phyloP scores from a whole-genome alignment of 2,888 invertebrate species.

The Acronicta alni region DNA sequence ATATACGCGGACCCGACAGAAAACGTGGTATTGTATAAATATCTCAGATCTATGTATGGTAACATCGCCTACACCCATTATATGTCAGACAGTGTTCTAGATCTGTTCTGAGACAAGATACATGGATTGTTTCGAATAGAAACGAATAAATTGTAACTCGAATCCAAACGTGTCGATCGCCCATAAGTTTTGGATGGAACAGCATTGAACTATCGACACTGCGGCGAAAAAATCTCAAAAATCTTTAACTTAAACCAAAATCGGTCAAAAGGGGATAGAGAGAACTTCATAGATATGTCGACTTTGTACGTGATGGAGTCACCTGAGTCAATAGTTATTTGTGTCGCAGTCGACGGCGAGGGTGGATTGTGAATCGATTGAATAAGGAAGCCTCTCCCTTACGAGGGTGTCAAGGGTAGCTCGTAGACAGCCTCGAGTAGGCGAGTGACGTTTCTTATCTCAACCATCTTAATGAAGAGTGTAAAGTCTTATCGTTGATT shows the following conservation, averaged over 20 bases:
- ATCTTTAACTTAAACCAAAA: not conserved
- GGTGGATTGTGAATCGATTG: constrained; percentile 79
- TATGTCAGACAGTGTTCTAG: constrained; percentile 34
- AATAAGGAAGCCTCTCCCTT: constrained; percentile 64
- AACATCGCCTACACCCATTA: constrained; percentile 43
- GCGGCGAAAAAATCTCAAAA: not conserved
- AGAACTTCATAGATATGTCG: constrained; percentile 22
- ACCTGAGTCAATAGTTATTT: constrained; percentile 74
- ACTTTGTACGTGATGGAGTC: constrained; percentile 38
- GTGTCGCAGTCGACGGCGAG: constrained; percentile 63
- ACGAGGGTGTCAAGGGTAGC: constrained; percentile 70
- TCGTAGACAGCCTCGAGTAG: constrained; percentile 44
- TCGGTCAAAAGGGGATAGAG: constrained; percentile 1
- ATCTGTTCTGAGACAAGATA: constrained; percentile 18
- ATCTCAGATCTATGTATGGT: constrained; percentile 37
- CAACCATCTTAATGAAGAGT: constrained; percentile 46
- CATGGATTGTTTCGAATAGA: constrained; percentile 38
- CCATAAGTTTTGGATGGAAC: constrained; percentile 1
- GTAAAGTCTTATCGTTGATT: constrained; percentile 48
- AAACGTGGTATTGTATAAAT: constrained; percentile 29
- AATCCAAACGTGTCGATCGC: constrained; percentile 16
- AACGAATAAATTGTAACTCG: constrained; percentile 28
- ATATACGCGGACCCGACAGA: constrained; percentile 18
- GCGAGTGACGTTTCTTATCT: constrained; percentile 55
- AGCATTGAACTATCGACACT: constrained; percentile 4